Evolutionary conservation across 2,797 vertebrate genomes (phyloP).

Genomic region (Coracias cyanogaster): DNA sequence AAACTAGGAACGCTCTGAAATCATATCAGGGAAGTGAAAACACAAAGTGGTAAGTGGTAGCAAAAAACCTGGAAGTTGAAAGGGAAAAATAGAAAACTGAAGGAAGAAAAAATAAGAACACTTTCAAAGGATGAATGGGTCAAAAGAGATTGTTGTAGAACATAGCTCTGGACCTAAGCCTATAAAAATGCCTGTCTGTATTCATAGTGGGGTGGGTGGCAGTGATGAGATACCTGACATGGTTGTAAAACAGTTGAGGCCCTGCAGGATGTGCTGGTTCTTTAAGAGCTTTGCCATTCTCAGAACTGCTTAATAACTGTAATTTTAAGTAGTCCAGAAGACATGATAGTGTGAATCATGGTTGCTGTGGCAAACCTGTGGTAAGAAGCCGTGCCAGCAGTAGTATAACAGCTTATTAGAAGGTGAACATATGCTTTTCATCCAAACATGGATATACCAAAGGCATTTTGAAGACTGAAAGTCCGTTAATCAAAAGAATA

Average conservation of each 20-base stretch:
- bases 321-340: constrained; percentile 38
- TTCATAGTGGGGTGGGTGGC: not conserved
- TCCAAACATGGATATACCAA: constrained; percentile 33
- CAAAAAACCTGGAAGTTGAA: not conserved
- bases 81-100: not conserved
- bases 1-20: not conserved
- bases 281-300: constrained; percentile 35
- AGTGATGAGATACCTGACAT: not conserved
- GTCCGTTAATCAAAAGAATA: constrained; percentile 11
- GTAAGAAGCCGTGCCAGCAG: constrained; percentile 35
- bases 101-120: not conserved
- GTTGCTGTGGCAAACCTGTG: constrained; percentile 63
- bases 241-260: not conserved
- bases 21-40: not conserved
- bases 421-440: constrained; percentile 9
- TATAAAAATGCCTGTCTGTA: not conserved
- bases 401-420: constrained; percentile 54
- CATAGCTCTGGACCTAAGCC: not conserved
- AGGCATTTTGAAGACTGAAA: constrained; percentile 24
- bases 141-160: not conserved
- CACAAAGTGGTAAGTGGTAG: not conserved
- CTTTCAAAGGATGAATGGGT: not conserved
- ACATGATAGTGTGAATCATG: constrained; percentile 60
- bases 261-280: not conserved
- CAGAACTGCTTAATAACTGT: constrained; percentile 51